These are phyloP conservation scores for Trissolcus japonicus DNA, from an alignment of 2,888 invertebrate genomes.

Conservation along the genomic window DNA sequence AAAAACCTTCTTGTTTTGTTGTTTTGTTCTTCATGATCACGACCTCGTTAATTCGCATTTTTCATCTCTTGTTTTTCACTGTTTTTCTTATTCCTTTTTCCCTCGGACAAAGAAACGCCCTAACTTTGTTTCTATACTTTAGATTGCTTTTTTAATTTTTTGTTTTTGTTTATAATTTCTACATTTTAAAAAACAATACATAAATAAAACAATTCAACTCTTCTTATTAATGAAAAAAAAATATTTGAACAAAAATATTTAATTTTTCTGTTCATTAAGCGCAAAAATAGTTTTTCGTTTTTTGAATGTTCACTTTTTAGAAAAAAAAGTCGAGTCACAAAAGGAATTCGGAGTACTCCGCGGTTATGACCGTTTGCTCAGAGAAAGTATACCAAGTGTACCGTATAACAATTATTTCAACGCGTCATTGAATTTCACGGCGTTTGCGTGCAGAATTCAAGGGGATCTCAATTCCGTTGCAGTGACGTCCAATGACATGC, in stretches of 20 bases:
- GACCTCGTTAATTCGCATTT: constrained; percentile 7
- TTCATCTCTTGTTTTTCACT: constrained; percentile 5
- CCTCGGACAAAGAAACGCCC: no score
- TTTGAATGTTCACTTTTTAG: not conserved
- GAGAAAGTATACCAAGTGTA: constrained; percentile 41
- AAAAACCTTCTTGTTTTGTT: not conserved
- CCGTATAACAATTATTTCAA: constrained; percentile 48
- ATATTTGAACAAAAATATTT: no score
- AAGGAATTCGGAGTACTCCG: no score
- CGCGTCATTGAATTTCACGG: constrained; percentile 51
- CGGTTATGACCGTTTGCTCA: constrained; percentile 7
- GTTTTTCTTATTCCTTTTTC: no score
- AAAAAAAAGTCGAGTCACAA: no score
- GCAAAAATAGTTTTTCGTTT: not conserved
- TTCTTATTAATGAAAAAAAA: no score
- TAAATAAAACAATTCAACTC: no score
- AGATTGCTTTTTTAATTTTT: no score
- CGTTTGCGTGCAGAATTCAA: constrained; percentile 34
- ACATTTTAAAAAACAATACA: no score
- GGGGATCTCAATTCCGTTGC: constrained; percentile 32
- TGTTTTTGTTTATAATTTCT: no score
- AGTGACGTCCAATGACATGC: constrained; percentile 15
- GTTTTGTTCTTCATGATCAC: not conserved
- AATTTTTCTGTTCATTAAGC: no score
- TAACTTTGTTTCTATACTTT: no score